Base-by-base conservation (phyloP, 2,113 vertebrate species). In the Astur gentilis region DNA sequence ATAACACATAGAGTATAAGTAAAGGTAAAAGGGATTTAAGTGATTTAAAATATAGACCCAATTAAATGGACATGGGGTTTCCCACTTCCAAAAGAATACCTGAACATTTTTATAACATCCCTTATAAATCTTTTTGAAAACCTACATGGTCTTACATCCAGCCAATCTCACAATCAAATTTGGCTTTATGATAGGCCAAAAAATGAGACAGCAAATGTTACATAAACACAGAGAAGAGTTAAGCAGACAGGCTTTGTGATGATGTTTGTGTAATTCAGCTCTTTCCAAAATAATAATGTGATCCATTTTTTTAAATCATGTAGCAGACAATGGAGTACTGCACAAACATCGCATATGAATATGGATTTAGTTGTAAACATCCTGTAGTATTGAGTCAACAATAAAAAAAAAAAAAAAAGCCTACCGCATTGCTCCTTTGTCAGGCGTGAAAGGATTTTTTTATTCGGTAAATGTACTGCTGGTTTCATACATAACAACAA, bases 401-500 rank as follows among this genome's bases (percentile, higher is more conserved):
- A 73, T 17, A 16, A 97, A 96, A 77, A 91, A 97, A 96, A 36
- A 96, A 75, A 91, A 15, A 40, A 42, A 38, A 73, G 76, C 76
- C 69, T 96, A 75, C 40, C 10, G 31, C 13, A 85, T 31, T 90
- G 50, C 90, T 95, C 66, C 90, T 91, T 86, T 96, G 71, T 87
- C 89, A 88, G 69, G 70, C 69, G 86, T 71, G 81, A 97, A 95
- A 60, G 61, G 31, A 67, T 87, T 87, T 93, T 96, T 98, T 95
- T 94, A 90, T 93, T 93, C 87, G 85, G 95, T 89, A 49, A 93
- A 96, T 26, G 6, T 31, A 89, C 72, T 91, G 65, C 92, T 96
- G 83, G 92, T 96, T 93, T 97, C 69, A 95, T 93, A 49, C 67
- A 58, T 93, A 77, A 87, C 66, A 94, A 84, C 77, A 96, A 67